Base-by-base conservation (phyloP, 2,888 invertebrate genomes). In the Agapetus fuscipes region DNA sequence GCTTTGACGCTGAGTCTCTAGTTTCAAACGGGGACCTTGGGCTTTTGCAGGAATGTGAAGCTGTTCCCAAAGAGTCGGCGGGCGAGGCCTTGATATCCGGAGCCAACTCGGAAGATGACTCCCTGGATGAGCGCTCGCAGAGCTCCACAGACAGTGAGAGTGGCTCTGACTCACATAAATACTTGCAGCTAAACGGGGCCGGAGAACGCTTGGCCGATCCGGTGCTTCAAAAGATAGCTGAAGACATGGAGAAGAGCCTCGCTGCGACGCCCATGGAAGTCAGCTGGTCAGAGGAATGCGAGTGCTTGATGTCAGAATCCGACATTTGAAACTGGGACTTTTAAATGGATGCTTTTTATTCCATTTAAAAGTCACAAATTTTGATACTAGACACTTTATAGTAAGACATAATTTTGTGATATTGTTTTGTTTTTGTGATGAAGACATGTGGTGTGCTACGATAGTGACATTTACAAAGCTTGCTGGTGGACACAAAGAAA, bases 81-180 rank as follows among this genome's bases (percentile, higher is more conserved):
- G 78, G 76, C 15, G 78, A 78, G 54, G 76, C 76, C 1, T 75
- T 77, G 64, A 78, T 80, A 20, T 77, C 77, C n/a, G 78, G 73
- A 42, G 71, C 71, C 42, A 72, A 72, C 49, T 74, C 74, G 1
- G 74, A 75, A 51, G 74, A 74, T 48, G 74, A 74, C 30, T 48
- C 48, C 0, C 29, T 48, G 12, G 48, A 48, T 13, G 48, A 48
- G n/a, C 37, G 37, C n/a, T 48, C 45, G 2, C 45, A 45, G 25
- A 48, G 48, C 24, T 45, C 48, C 9, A 48, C 42, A 37, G 48
- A 48, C 25, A 43, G 41, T 25, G 48, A 48, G 27, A 48, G 48
- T 29, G 40, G 39, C 2, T 48, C 45, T 1, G 48, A 48, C 16
- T 45, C 42, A 13, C 43, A 48, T 16, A 43, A 43, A 16, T 43